phyloP scores from a whole-genome alignment of 2,888 invertebrate genomes.

The Apeira syringaria region DNA sequence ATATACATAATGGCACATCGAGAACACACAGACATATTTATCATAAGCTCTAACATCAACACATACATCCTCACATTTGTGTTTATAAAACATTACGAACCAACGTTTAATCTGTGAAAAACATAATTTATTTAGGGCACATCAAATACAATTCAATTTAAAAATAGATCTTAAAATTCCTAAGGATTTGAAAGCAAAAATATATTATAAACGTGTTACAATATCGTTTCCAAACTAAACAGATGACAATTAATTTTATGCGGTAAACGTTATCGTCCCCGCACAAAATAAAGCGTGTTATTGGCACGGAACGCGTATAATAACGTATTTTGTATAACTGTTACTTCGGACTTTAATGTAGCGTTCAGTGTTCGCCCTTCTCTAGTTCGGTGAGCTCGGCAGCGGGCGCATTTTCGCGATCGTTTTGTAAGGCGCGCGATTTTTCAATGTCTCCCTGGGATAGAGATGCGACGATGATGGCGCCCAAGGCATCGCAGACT shows the following conservation, averaged over 20 bases:
- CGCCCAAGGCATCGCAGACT: constrained; percentile 97
- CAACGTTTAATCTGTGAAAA: too few species aligned
- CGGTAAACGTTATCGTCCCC: constrained; percentile 35
- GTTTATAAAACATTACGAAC: too few species aligned
- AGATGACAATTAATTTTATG: constrained; percentile 22
- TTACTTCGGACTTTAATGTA: constrained; percentile 14
- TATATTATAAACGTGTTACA: too few species aligned
- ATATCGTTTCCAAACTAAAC: constrained; percentile 7
- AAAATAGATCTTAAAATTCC: too few species aligned
- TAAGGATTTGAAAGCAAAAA: too few species aligned
- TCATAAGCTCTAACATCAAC: constrained; percentile 45
- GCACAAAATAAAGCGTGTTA: constrained; percentile 50
- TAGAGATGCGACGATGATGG: constrained; percentile 94
- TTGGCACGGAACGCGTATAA: constrained; percentile 47
- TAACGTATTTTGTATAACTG: constrained; percentile 20
- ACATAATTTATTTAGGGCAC: too few species aligned
- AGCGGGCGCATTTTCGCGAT: constrained; percentile 76
- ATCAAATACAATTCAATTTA: too few species aligned
- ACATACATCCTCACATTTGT: constrained; percentile 13
- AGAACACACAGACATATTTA: constrained; percentile 64
- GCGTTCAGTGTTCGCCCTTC: constrained; percentile 69
- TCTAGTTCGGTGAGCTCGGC: constrained; percentile 87
- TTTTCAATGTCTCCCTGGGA: constrained; percentile 88
- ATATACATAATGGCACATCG: constrained; percentile 55
- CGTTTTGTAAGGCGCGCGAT: constrained; percentile 64